Base-by-base conservation (phyloP, 2,113 vertebrate species). In the Trochalopteron elliotii region DNA sequence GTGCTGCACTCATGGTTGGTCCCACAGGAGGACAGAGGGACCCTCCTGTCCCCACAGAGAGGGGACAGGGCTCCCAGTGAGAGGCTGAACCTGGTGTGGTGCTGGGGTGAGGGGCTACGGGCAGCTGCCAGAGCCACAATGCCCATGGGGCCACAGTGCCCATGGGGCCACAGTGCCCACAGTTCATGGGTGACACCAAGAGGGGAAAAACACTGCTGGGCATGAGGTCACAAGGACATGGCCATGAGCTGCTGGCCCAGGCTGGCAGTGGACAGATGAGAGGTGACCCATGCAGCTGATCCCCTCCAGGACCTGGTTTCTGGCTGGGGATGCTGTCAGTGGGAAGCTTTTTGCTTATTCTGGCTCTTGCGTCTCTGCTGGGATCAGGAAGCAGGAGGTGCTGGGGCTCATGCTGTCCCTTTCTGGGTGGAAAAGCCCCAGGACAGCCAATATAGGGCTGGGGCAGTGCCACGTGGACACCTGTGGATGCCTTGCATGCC, bases 201-300 rank as follows among this genome's bases (percentile, higher is more conserved):
- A 50, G 33, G 64, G 33, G 37, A 21, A 72, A 81, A 61, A 13
- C 0, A 0, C 44, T 55, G 3, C 61, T 0, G 1, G 70, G 28
- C 28, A 37, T 4, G 7, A 7, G 17, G 17, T 52, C n/a, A 25
- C 35, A 18, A 19, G 56, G 42, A 24, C 17, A 2, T 0, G 14
- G 39, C 81, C 63, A 27, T 0, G 5, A 70, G 35, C 65, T 8
- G 0, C 57, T 11, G 17, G 42, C 22, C 52, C 45, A 12, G 22
- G n/a, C 57, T 67, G 50, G 56, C 49, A 57, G 30, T 0, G 0
- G 49, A 8, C n/a, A 64, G n/a, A 9, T 0, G 0, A 45, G 24
- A 22, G 24, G 67, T 4, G 10, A 25, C 12, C 18, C 53, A 7
- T 0, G 0, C 7, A 13, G 12, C 28, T 0, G 1, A 24, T 40